Evolutionary conservation across 1,140 invertebrate species (phyloP).

Genomic region (Caenorhabditis brenneri): DNA sequence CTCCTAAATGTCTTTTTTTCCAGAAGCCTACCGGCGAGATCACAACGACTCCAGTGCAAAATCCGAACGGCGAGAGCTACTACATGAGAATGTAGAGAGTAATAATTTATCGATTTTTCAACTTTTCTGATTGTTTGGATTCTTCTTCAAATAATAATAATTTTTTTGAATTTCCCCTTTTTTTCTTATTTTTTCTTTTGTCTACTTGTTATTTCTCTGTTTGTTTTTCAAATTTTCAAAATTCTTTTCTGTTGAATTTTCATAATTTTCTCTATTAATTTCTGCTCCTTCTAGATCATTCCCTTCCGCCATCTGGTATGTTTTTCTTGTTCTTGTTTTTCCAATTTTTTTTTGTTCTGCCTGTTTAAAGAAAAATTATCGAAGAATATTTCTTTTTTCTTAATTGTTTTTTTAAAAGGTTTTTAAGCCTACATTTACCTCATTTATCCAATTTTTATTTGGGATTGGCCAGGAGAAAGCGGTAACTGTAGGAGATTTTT

Average conservation of each 20-base stretch:
- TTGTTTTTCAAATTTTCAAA: conserved; percentile 35
- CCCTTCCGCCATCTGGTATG: too few relatives aligned
- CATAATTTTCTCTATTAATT: conserved; percentile 3
- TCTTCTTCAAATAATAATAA: too few relatives aligned
- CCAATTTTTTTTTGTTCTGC: too few relatives aligned
- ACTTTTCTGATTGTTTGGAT: background rate
- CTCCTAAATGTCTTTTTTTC: background rate
- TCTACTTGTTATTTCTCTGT: background rate
- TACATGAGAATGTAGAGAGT: conserved; percentile 60
- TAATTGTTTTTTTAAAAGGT: too few relatives aligned
- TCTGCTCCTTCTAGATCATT: too few relatives aligned
- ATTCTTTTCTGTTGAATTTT: background rate
- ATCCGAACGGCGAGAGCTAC: conserved; percentile 59
- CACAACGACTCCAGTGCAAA: conserved; percentile 60
- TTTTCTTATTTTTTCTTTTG: background rate
- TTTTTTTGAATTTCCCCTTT: background rate
- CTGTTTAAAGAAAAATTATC: too few relatives aligned
- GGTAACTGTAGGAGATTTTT: too few relatives aligned
- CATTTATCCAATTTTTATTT: too few relatives aligned
- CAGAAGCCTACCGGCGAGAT: conserved; percentile 44
- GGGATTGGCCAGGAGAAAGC: too few relatives aligned
- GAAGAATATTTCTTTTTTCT: too few relatives aligned
- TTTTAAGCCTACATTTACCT: too few relatives aligned
- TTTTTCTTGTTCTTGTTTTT: too few relatives aligned
- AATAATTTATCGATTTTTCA: background rate